Percentiles rank a stretch among this genome's conserved stretches.
These are phyloP conservation scores for Piliocolobus tephrosceles DNA, from an alignment of 2,113 vertebrate genomes.

Conservation along the genomic window DNA sequence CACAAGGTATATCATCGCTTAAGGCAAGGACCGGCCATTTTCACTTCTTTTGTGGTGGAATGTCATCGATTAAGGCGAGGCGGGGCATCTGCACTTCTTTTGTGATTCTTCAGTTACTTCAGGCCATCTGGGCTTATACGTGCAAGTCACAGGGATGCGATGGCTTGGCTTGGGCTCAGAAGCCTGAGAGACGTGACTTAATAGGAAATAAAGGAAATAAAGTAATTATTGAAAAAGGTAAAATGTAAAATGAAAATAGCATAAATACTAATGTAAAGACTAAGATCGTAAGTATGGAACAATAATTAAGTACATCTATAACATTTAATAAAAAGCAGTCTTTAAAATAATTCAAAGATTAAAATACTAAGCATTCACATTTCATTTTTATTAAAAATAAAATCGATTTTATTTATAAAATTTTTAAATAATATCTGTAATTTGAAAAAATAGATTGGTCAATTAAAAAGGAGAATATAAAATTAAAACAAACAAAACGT, in stretches of 20 bases:
- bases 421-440: background rate
- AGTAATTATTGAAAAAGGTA: background rate
- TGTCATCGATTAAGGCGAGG: no score
- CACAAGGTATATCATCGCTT: no score
- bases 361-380: background rate
- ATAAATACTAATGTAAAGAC: background rate
- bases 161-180: no score
- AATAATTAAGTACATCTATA: no score
- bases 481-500: background rate
- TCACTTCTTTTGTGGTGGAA: no score
- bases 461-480: background rate
- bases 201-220: background rate
- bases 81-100: no score
- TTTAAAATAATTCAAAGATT: background rate
- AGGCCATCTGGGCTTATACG: fast-evolving
- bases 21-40: no score
- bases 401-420: no score
- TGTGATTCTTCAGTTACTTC: no score
- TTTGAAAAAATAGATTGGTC: background rate
- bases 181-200: background rate
- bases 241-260: background rate
- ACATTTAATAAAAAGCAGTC: background rate
- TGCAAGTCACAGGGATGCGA: no score
- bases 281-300: background rate
- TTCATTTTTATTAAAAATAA: no score